Evolutionary conservation across 2,797 vertebrate genomes (phyloP), one percentile per base, ranked within the genome.

Genomic region (Sciaenops ocellatus): DNA sequence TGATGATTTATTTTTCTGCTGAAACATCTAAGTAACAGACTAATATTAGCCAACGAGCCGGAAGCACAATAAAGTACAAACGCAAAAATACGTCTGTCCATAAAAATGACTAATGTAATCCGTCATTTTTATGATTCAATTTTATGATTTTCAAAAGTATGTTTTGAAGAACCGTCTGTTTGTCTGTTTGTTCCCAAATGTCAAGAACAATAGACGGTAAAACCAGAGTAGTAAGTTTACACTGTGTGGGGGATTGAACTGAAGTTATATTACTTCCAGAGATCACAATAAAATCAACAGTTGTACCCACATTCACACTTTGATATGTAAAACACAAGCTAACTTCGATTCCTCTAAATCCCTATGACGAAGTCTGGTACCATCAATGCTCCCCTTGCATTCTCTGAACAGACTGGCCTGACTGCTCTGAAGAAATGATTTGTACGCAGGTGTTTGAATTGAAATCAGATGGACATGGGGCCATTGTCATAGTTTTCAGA

Each of bases 381-480:
- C 51, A 69, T 74, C 60, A 63, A n/a, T 57, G 42, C 55, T 74
- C 18, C 44, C 26, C 7, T 55, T 71, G 85, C 5, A 63, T 54
- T 55, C 46, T 44, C 42, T 28, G 46, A 24, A 55, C 28, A 46
- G 34, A 72, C 48, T 24, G 16, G 26, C 16, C 42, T 62, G 64
- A 28, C n/a, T 50, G 30, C 48, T 50, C 46, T 38, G 12, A 65
- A 52, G 38, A 65, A 71, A 59, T 9, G 1, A 59, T 80, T 62
- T 84, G 54, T 70, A 13, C 64, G 63, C 52, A 78, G 74, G 80
- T 73, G 41, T 28, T 68, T 48, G 50, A 67, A 79, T 75, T 70
- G 41, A 75, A 82, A 79, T 83, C 60, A 87, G 51, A 87, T 74
- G 56, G 69, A 72, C 73, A 72, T 9, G 34, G 46, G 69, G 76